A percentile compares a stretch with the other conserved stretches of the same genome.
Evolutionary conservation across 2,797 vertebrate species (phyloP).

Genomic region (Clarias platycephalus): DNA sequence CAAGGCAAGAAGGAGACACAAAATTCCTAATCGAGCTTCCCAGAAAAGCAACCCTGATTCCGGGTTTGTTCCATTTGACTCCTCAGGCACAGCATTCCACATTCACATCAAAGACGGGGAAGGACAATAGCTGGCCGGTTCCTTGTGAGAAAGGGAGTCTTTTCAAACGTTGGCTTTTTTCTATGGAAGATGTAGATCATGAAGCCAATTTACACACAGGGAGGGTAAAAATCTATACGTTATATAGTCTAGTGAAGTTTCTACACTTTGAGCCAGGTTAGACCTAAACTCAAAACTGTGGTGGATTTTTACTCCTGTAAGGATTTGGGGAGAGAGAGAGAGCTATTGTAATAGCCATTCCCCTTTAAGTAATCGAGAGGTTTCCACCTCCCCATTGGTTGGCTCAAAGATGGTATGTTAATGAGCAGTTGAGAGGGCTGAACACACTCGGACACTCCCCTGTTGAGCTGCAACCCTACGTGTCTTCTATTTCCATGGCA

Average conservation of each 20-base stretch:
- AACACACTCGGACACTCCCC: conserved; percentile 65
- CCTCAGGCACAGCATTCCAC: conserved; percentile 69
- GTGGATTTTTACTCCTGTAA: conserved; percentile 63
- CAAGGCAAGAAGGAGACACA: conserved; percentile 27
- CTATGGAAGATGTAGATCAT: neutral
- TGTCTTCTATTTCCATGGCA: conserved; percentile 73
- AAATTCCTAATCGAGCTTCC: conserved; percentile 40
- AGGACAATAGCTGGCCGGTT: conserved; percentile 59
- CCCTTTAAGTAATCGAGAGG: conserved; percentile 67
- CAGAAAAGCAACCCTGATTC: conserved; percentile 44
- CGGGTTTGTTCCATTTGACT: conserved; percentile 59
- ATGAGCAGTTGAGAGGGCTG: conserved; percentile 68
- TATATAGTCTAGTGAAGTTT: conserved; percentile 32
- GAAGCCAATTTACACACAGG: conserved; percentile 35
- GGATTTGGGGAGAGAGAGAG: conserved; percentile 61
- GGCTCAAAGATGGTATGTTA: conserved; percentile 75
- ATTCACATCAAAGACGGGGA: conserved; percentile 67
- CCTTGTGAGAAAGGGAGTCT: conserved; percentile 49
- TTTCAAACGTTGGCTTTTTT: conserved; percentile 20
- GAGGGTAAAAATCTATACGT: conserved; percentile 18
- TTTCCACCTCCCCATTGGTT: conserved; percentile 75
- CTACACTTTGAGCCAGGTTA: conserved; percentile 53
- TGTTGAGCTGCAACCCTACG: conserved; percentile 68
- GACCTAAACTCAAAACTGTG: conserved; percentile 68
- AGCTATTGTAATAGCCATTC: conserved; percentile 72